Percentiles rank a stretch among this genome's conserved stretches.
Evolutionary conservation across 2,888 invertebrate species (phyloP).

Genomic region (Synergus gifuensis): DNA sequence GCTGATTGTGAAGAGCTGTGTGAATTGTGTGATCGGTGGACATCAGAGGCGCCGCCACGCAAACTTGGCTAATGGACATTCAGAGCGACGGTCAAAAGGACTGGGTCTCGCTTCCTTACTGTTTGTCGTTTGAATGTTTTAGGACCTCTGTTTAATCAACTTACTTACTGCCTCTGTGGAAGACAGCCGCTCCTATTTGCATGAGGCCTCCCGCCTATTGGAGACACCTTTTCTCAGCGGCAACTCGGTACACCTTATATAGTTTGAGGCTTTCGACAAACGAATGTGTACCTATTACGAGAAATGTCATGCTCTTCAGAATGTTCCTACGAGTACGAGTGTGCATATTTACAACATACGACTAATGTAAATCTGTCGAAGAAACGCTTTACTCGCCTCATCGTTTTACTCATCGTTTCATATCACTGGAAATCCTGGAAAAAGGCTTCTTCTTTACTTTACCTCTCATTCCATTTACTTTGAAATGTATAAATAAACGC

Average conservation of each 20-base stretch:
- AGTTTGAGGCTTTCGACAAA: slow-evolving; percentile 15
- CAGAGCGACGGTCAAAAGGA: slow-evolving; percentile 51
- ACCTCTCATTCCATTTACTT: neutral
- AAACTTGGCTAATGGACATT: slow-evolving; percentile 77
- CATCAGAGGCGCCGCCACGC: slow-evolving; percentile 77
- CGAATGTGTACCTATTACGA: slow-evolving; percentile 30
- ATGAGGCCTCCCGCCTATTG: slow-evolving; percentile 42
- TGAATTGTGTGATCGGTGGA: slow-evolving; percentile 68
- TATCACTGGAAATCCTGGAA: neutral
- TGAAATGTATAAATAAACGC: neutral
- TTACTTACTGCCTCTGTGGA: slow-evolving; percentile 75
- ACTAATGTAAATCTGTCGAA: slow-evolving; percentile 25
- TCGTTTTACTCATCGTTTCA: too few relatives aligned
- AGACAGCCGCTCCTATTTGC: slow-evolving; percentile 64
- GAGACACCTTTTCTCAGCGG: slow-evolving; percentile 37
- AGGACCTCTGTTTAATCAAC: slow-evolving; percentile 75
- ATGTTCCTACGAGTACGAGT: neutral
- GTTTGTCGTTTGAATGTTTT: slow-evolving; percentile 77
- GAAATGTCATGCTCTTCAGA: slow-evolving; percentile 6
- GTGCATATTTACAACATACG: neutral
- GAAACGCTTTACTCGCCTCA: slow-evolving; percentile 1
- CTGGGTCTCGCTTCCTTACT: slow-evolving; percentile 65
- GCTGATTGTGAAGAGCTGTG: slow-evolving; percentile 61
- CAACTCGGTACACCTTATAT: slow-evolving; percentile 25
- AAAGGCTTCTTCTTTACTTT: neutral